Base-by-base conservation (phyloP, 2,888 invertebrate genomes). In the Meiosimyza platycephala region DNA sequence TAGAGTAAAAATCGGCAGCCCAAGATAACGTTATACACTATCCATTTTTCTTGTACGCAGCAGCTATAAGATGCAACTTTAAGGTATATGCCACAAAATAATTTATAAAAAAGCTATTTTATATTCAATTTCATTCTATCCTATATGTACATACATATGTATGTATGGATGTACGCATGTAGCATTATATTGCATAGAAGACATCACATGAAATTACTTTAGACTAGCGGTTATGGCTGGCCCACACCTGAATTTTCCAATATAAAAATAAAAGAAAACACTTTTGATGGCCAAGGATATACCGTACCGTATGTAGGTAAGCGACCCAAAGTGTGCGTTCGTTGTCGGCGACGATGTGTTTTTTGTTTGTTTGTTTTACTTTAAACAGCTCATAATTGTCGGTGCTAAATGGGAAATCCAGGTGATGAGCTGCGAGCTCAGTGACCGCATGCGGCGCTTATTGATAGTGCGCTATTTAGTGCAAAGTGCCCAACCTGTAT, bases 401-500 rank as follows among this genome's bases (percentile, higher is more conserved):
- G 13, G 40, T 47, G 40, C 40, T 62, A 70, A 73, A 73, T 73
- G 73, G 70, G 59, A 65, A 70, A 63, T 70, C 55, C 55, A 55
- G 51, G 57, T 62, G 54, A 72, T 52, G 71, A 33, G 28, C 16
- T 54, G 70, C 16, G 54, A 48, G 66, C 18, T 33, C 54, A 40
- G 33, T 54, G 52, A 16, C 16, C 54, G 51, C 16, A 59, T 33
- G 52, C 18, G 60, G 55, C 48, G 55, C 55, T 63, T 54, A 71
- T 71, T 71, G 57, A 48, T 71, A 68, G 59, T 62, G 72, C 72
- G 71, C 72, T n/a, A 59, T 71, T 71, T 71, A 71, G 50, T 55
- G 55, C 55, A 52, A n/a, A 55, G 65, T 9, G 76, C 76, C 76
- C 74, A 73, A 75, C 78, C 78, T 76, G 76, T 76, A 68, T 76